Base-by-base conservation (phyloP, 2,797 vertebrate genomes). In the Darevskia nairensis region DNA sequence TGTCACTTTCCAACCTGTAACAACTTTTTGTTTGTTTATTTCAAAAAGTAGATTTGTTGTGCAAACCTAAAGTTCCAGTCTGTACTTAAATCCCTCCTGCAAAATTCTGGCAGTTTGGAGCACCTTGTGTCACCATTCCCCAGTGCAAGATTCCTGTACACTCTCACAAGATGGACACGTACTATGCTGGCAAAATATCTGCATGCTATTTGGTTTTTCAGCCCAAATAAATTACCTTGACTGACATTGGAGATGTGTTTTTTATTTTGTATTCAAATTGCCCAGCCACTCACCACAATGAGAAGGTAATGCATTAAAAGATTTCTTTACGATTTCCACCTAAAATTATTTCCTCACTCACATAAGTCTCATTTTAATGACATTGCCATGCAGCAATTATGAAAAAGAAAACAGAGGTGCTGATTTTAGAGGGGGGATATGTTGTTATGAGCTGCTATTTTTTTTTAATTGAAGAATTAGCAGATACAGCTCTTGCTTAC, bases 361-460 rank as follows among this genome's bases (percentile, higher is more conserved):
- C 29, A 3, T 55, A 41, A 25, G 8, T 7, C 13, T 90, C 69
- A 85, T 85, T 87, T 90, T 91, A 89, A 94, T 89, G 90, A 82
- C 79, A 55, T 3, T 82, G 86, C 55, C 88, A 81, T 84, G 82
- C 87, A 80, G 80, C 77, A 87, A 64, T 69, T 91, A 86, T 92
- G 75, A 0, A 0, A 72, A 88, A 75, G 81, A 94, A 92, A 92
- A 72, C 83, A 87, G 86, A 93, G 85, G 87, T 0, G 0, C 3
- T 74, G n/a, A 80, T 80, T 93, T 80, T 89, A 71, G 87, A 75
- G 89, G 85, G 21, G 86, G 90, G 91, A 68, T 32, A 21, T 50
- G 17, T 83, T 29, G 29, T 25, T 32, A 68, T 27, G 25, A 39
- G 32, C 29, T 29, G 27, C 39, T 61, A 35, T 89, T 83, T 84